phyloP scores from a whole-genome alignment of 2,113 vertebrate species.

The Rhinoderma darwinii region DNA sequence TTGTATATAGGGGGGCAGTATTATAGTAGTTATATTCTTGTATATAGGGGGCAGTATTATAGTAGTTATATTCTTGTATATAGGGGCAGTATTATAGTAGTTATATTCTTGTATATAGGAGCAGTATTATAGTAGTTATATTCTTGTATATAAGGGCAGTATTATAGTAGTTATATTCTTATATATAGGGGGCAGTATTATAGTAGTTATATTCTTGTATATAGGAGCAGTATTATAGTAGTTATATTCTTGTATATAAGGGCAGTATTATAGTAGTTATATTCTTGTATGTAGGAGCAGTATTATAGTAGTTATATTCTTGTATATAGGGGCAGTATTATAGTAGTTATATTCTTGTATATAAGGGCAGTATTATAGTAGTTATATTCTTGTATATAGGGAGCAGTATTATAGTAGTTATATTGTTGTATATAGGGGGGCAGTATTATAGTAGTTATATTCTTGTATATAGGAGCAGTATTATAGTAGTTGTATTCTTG shows the following conservation, averaged over 20 bases:
- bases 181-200: background rate
- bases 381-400: conserved; percentile 5
- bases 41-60: background rate
- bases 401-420: background rate
- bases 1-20: no score
- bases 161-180: background rate
- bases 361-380: conserved; percentile 4
- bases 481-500: no score
- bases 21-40: background rate
- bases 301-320: conserved; percentile 7
- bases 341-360: conserved; percentile 5
- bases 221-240: background rate
- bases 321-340: background rate
- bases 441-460: background rate
- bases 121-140: background rate
- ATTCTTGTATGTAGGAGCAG: background rate
- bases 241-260: background rate
- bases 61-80: background rate
- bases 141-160: background rate
- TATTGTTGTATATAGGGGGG: background rate
- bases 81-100: background rate
- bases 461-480: background rate
- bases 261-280: background rate
- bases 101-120: background rate
- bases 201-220: background rate